Base-by-base conservation (phyloP, 30 jellyfish, hydroid and myxozoan genomes). In the Hydra vulgaris region DNA sequence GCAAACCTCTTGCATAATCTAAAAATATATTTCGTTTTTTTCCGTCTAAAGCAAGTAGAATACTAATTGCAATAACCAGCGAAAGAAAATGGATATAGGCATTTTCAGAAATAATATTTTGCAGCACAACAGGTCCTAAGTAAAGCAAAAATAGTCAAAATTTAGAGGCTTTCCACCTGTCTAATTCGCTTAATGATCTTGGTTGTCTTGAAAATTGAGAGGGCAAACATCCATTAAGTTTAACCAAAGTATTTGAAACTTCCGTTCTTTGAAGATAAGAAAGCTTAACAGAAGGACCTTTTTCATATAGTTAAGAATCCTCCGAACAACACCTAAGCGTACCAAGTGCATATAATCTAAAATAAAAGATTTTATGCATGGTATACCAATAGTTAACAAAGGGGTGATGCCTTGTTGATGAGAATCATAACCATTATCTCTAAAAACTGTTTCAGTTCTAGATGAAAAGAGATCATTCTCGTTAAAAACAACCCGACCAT, bases 121-220 rank as follows among this genome's bases (percentile, higher is more conserved):
- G 79, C 73, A 85, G 77, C 12, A 78, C 94, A 55, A 85, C 53
- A 21, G 74, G 83, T 19, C 94, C 94, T 67, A 85, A 71, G 79
- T 85, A 85, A 40, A 85, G 80, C 27, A 85, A 79, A 74, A 77
- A 85, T 72, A 77, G 89, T 25, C 89, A 71, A 53, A 71, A 78
- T 26, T 85, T 88, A 18, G 94, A 77, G 25, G 94, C 88, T 73
- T 85, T 85, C 94, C 94, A 85, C 67, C 89, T 70, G 27, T 71
- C 79, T 7, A 71, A 53, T 54, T 78, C 94, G 27, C 21, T 15
- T 69, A 78, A 61, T 4, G 77, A 76, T 67, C 88, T 76, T 68
- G 86, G 92, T 73, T 83, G 92, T 55, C 88, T 74, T 76, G 83
- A 85, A 26, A 83, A 76, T 18, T 74, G 88, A 69, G 70, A 18